Evolutionary conservation across 2,888 invertebrate genomes (phyloP).

Genomic region (Punctoribates punctum): DNA sequence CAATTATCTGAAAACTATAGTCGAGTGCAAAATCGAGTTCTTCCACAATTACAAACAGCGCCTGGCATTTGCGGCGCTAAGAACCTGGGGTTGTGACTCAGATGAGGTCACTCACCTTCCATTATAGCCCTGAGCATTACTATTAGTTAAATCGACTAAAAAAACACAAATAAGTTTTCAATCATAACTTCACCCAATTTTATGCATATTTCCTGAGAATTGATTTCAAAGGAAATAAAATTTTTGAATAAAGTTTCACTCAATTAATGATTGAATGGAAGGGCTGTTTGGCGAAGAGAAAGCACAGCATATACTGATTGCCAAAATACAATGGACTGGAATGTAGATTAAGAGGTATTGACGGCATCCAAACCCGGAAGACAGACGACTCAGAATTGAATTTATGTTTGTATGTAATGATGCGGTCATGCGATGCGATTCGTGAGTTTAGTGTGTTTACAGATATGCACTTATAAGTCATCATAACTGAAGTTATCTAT

Average conservation of each 20-base stretch:
- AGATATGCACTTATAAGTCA: slow-evolving; percentile 4
- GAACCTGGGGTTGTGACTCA: background rate
- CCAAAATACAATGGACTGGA: background rate
- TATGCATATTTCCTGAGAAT: background rate
- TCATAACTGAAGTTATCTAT: background rate
- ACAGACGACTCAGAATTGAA: slow-evolving; percentile 18
- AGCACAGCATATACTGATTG: background rate
- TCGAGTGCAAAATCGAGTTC: slow-evolving; percentile 9
- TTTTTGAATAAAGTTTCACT: background rate
- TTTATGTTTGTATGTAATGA: slow-evolving; percentile 26
- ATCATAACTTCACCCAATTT: background rate
- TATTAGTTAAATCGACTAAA: background rate
- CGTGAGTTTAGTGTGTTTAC: slow-evolving; percentile 1
- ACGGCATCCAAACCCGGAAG: slow-evolving; percentile 19
- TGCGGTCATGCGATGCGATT: slow-evolving; percentile 12
- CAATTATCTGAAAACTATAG: background rate
- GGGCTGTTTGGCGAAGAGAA: background rate
- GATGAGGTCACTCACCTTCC: slow-evolving; percentile 1
- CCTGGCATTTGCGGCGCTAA: slow-evolving; percentile 25
- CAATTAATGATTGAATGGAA: background rate
- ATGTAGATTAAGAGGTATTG: slow-evolving; percentile 26
- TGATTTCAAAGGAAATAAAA: background rate
- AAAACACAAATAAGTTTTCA: slow-evolving; percentile 5
- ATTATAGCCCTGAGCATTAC: background rate
- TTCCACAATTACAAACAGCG: slow-evolving; percentile 4